These are phyloP conservation scores for Atta texana DNA, from an alignment of 1,140 invertebrate genomes.

Conservation along the genomic window DNA sequence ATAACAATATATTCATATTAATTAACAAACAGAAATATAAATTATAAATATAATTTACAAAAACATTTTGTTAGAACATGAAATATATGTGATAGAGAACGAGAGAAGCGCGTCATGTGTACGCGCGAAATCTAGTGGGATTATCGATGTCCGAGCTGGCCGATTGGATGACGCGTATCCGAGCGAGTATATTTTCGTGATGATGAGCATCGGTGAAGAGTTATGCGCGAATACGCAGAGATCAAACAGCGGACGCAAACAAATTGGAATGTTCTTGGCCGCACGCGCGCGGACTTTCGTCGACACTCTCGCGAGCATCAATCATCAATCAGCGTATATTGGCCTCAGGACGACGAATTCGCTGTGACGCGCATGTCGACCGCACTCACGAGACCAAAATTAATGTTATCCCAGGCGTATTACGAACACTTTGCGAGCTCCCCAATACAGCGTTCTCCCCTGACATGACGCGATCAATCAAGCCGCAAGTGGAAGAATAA, in stretches of 20 bases:
- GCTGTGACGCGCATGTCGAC: conserved; percentile 48
- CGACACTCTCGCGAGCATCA: conserved; percentile 53
- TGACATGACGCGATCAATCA: conserved; percentile 35
- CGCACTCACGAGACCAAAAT: conserved; percentile 58
- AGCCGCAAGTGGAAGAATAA: conserved; percentile 21
- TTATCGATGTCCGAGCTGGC: conserved; percentile 24
- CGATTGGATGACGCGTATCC: conserved; percentile 43
- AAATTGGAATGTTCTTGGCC: conserved; percentile 52
- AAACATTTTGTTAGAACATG: background rate
- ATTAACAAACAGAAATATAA: background rate
- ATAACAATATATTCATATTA: background rate
- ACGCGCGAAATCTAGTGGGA: conserved; percentile 11
- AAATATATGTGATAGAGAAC: background rate
- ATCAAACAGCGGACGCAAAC: conserved; percentile 55
- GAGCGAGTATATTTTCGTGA: conserved; percentile 45
- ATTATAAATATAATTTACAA: background rate
- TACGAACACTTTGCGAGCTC: conserved; percentile 53
- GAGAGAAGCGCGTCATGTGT: background rate
- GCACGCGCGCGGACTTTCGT: conserved; percentile 56
- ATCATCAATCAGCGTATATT: conserved; percentile 63
- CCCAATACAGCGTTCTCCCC: conserved; percentile 29
- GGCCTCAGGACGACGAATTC: conserved; percentile 67
- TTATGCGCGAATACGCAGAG: conserved; percentile 45
- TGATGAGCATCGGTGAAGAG: conserved; percentile 36
- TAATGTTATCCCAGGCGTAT: conserved; percentile 47